Conservation (phyloP, 2,113 vertebrate species). For the Cyrtonyx montezumae region DNA sequence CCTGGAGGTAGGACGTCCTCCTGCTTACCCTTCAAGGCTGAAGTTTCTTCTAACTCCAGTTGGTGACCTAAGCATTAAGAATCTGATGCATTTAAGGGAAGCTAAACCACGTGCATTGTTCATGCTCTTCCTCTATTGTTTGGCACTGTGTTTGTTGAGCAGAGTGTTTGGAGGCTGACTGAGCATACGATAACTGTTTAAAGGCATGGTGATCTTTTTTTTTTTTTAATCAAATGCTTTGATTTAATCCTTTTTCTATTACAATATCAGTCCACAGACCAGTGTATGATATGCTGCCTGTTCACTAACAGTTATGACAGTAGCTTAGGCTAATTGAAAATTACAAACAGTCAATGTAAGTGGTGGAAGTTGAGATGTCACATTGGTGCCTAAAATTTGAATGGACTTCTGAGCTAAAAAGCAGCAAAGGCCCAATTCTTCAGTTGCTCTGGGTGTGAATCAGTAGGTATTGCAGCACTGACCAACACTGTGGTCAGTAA, state of each 20-base stretch:
- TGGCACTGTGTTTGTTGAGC: accelerated
- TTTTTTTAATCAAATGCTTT: background rate
- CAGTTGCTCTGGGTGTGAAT: background rate
- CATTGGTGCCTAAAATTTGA: background rate
- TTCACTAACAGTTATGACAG: background rate
- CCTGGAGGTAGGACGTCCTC: background rate
- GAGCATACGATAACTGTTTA: accelerated
- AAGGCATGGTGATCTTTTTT: background rate
- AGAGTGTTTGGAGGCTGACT: background rate
- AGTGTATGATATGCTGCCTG: background rate
- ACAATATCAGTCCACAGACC: background rate
- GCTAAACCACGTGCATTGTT: background rate
- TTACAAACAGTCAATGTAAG: background rate
- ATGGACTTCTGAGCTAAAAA: accelerated
- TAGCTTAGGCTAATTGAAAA: background rate
- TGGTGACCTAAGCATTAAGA: accelerated
- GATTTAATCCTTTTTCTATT: background rate
- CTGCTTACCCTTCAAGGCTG: background rate
- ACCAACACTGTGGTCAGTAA: accelerated
- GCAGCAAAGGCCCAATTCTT: accelerated
- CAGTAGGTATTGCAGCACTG: background rate
- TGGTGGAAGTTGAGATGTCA: background rate
- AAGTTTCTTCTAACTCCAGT: background rate
- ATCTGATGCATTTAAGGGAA: background rate
- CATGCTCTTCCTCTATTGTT: background rate